phyloP scores from a whole-genome alignment of 2,888 invertebrate species.

The Lacanobia oleracea region DNA sequence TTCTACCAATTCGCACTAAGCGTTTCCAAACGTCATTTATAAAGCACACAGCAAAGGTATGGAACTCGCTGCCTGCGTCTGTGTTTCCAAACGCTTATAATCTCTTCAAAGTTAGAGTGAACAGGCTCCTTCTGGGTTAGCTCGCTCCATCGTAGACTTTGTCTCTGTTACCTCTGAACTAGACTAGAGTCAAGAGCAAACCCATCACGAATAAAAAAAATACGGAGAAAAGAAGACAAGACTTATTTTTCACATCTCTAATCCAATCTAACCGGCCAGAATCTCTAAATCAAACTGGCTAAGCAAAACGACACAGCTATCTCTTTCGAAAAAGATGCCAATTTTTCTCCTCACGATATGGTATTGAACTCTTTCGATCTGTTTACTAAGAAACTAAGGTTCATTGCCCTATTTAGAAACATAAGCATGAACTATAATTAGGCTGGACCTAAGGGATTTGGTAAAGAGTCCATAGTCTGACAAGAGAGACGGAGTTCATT shows the following conservation, averaged over 20 bases:
- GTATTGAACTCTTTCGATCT: slow-evolving; percentile 13
- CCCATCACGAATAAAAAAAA: no score
- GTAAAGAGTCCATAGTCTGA: background rate
- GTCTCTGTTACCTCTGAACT: no score
- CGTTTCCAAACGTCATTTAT: no score
- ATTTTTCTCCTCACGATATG: slow-evolving; percentile 5
- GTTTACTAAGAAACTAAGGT: slow-evolving; percentile 22
- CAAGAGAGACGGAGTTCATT: slow-evolving; percentile 15
- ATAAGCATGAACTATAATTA: slow-evolving; percentile 18
- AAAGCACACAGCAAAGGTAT: no score
- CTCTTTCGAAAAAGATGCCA: slow-evolving; percentile 6
- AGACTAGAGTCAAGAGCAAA: no score
- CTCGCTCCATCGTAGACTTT: no score
- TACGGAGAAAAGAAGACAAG: background rate
- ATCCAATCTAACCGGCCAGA: background rate
- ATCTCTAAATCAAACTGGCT: slow-evolving; percentile 2
- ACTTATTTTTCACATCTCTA: background rate
- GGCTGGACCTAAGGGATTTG: slow-evolving; percentile 23
- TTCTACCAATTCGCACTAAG: no score
- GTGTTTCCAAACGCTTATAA: no score
- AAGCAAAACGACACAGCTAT: background rate
- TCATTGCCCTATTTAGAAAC: slow-evolving; percentile 22
- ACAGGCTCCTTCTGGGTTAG: no score
- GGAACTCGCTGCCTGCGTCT: no score
- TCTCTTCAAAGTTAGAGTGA: no score